Percentiles rank a stretch among this genome's conserved stretches.
These are phyloP conservation scores for Takifugu rubripes DNA, from an alignment of 2,797 vertebrate genomes.

Conservation along the genomic window DNA sequence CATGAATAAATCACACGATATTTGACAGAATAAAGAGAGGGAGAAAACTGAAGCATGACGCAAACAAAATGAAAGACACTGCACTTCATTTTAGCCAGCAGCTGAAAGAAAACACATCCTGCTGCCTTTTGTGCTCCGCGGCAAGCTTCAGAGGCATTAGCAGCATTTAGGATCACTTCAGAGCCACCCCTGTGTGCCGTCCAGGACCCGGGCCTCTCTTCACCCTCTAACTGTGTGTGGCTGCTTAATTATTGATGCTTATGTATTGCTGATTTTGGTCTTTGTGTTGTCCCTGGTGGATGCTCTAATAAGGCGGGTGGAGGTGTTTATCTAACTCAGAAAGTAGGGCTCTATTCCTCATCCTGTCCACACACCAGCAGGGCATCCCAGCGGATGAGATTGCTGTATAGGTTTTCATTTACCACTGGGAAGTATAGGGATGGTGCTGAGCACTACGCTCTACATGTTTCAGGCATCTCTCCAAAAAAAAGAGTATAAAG, in stretches of 20 bases:
- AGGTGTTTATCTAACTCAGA: slow-evolving; percentile 78
- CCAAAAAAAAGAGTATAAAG: no score
- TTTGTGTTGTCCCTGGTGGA: slow-evolving; percentile 73
- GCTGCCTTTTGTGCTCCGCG: slow-evolving; percentile 28
- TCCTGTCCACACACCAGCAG: slow-evolving; percentile 59
- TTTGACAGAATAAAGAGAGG: slow-evolving; percentile 3
- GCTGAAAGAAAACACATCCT: slow-evolving; percentile 15
- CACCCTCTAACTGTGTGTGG: slow-evolving; percentile 56
- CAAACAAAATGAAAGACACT: neutral
- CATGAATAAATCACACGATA: slow-evolving; percentile 59
- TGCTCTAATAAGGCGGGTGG: slow-evolving; percentile 61
- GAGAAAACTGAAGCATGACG: neutral
- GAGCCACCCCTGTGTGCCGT: slow-evolving; percentile 42
- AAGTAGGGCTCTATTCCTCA: slow-evolving; percentile 72
- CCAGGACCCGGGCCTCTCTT: slow-evolving; percentile 54
- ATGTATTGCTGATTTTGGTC: slow-evolving; percentile 80
- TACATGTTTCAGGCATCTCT: no score
- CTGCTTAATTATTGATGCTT: slow-evolving; percentile 82
- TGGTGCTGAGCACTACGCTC: no score
- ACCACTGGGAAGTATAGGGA: slow-evolving; percentile 17
- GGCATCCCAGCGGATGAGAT: slow-evolving; percentile 71
- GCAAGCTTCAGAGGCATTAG: slow-evolving; percentile 42
- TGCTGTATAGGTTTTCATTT: slow-evolving; percentile 61
- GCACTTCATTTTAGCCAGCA: slow-evolving; percentile 3
- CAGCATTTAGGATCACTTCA: slow-evolving; percentile 57